phyloP scores from a whole-genome alignment of 2,113 vertebrate species.

The Spheniscus mendiculus region DNA sequence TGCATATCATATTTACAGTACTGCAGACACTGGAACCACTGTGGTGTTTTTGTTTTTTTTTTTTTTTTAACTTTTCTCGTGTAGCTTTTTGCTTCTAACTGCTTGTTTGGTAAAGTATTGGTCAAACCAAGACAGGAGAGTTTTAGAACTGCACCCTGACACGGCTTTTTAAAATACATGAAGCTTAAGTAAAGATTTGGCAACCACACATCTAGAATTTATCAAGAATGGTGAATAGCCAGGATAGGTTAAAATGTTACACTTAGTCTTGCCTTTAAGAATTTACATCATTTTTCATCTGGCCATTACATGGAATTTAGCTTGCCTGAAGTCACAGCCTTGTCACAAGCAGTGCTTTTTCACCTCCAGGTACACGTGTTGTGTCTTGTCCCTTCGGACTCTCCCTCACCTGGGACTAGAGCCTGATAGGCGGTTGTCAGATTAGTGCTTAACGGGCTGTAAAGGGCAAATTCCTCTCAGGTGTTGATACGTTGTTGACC shows the following conservation, averaged over 20 bases:
- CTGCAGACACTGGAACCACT: not conserved
- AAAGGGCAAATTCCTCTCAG: not conserved
- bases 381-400: not conserved
- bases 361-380: not conserved
- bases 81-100: conserved; percentile 10
- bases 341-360: not conserved
- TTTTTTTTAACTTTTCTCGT: not conserved
- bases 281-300: conserved; percentile 17
- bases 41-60: not conserved
- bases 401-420: not conserved
- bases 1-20: not conserved
- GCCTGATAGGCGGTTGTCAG: not conserved
- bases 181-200: not conserved
- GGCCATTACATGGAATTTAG: not conserved
- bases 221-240: not conserved
- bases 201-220: not conserved
- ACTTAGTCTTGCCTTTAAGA: conserved; percentile 7
- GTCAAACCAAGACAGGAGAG: not conserved
- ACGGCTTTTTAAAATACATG: not conserved
- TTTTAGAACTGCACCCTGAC: not conserved
- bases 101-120: not conserved
- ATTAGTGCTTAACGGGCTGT: not conserved
- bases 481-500: not conserved
- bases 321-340: conserved; percentile 40
- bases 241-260: not conserved